Percentiles rank a stretch among this genome's conserved stretches.
phyloP scores from a whole-genome alignment of 2,113 vertebrate species.

The Pteropus alecto region DNA sequence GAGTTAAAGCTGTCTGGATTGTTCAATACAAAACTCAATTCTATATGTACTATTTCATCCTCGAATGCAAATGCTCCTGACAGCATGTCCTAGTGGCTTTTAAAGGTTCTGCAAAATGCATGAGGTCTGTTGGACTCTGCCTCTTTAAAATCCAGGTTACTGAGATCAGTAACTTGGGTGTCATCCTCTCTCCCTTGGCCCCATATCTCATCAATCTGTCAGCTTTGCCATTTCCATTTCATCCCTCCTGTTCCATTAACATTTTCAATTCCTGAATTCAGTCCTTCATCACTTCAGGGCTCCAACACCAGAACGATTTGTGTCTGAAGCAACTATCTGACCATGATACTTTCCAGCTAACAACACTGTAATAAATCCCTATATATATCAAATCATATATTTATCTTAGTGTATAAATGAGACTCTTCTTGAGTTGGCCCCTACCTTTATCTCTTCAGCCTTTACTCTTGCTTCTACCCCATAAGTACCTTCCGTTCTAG shows the following conservation, averaged over 20 bases:
- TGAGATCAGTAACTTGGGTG: not conserved
- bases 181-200: not conserved
- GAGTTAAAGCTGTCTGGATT: slow-evolving; percentile 34
- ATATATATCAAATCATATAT: not conserved
- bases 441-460: not conserved
- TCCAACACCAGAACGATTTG: not conserved
- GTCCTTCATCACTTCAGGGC: not conserved
- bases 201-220: not conserved
- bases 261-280: not conserved
- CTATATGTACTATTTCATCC: slow-evolving; percentile 53
- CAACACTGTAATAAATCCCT: not conserved
- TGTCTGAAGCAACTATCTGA: not conserved
- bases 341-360: not conserved
- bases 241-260: not conserved
- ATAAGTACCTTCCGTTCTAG: not conserved
- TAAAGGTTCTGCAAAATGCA: slow-evolving; percentile 29
- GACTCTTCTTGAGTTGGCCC: not conserved
- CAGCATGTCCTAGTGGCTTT: slow-evolving; percentile 41
- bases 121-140: not conserved
- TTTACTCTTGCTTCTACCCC: not conserved
- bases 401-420: not conserved
- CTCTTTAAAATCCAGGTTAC: slow-evolving; percentile 24
- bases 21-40: slow-evolving; percentile 47
- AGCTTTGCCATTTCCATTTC: not conserved
- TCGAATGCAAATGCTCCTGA: slow-evolving; percentile 39